Evolutionary conservation across 1,140 invertebrate species (phyloP), one percentile per base, ranked within the genome.

Genomic region (Thaumetopoea pityocampa): DNA sequence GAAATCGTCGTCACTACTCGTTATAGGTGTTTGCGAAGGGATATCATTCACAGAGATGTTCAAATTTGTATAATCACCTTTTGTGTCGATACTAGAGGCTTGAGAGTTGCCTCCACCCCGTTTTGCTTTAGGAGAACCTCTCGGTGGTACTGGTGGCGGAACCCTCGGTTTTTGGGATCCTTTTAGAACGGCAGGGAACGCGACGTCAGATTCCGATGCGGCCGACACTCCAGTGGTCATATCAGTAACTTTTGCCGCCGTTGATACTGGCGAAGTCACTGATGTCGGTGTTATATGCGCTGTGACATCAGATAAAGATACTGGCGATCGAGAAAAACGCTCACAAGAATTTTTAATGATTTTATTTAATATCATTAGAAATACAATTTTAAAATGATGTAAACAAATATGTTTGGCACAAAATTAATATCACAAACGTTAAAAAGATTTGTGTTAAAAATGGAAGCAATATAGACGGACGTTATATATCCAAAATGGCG

Each of bases 121-220:
- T 81, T 89, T 89, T 41, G 82, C 64, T 81, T 88, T 88, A 4
- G 90, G 90, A n/a, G 90, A 91, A n/a, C 93, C 92, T 41, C 93
- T 83, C 2, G 93, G 93, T 15, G 93, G 93, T 8, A 94, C 93
- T 6, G 93, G 93, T 12, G 93, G 93, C 4, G 92, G 93, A 2
- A 93, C 88, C 65, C 91, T 91, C 43, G 88, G 86, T 74, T 91
- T 91, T 35, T 72, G 64, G 2, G 90, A 87, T 45, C 91, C 91
- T 81, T 92, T 92, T 46, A 93, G 80, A n/a, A 93, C 91, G 1
- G 91, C 90, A 20, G 92, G 91, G 60, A 92, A 92, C 41, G 87
- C 89, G 33, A 85, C 74, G 43, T 88, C 84, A 44, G 76, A 58
- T 10, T 85, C 66, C 12, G 79, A 67, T 7, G 82, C 44, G 16